Conservation (phyloP, 1,140 invertebrate genomes). For the Radopholus similis region DNA sequence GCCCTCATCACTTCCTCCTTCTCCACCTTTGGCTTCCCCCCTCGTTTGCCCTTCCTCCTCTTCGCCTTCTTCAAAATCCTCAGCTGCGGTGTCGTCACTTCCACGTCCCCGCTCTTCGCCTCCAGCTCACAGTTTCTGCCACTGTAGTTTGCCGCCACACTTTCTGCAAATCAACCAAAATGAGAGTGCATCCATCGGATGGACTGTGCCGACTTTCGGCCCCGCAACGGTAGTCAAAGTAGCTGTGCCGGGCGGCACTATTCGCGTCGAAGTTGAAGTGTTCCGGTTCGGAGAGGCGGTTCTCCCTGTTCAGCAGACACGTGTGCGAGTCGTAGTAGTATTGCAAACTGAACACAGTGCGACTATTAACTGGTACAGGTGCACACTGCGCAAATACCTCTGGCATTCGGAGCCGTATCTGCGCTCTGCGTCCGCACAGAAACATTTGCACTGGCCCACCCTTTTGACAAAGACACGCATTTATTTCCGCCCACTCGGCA, state of each 20-base stretch:
- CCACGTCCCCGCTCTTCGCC: not conserved
- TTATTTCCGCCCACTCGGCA: conserved; percentile 21
- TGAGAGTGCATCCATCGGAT: not conserved
- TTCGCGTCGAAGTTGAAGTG: conserved; percentile 46
- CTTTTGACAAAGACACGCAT: conserved; percentile 3
- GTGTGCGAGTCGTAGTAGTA: conserved; percentile 54
- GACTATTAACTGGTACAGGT: too few species aligned
- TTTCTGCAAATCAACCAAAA: conserved; percentile 27
- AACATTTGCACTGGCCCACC: conserved; percentile 54
- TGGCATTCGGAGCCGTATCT: conserved; percentile 54
- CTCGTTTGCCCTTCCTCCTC: not conserved
- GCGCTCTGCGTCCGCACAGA: conserved; percentile 48
- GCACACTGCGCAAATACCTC: conserved; percentile 6
- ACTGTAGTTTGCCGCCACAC: conserved; percentile 30
- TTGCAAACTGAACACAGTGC: conserved; percentile 33
- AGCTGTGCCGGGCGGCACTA: conserved; percentile 34
- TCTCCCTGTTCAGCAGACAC: conserved; percentile 55
- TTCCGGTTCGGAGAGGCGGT: conserved; percentile 51
- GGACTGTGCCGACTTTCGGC: conserved; percentile 28
- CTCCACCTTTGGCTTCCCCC: conserved; percentile 10
- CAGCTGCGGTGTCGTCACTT: not conserved
- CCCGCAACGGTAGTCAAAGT: conserved; percentile 54
- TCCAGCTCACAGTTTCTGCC: conserved; percentile 7
- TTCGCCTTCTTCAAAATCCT: not conserved
- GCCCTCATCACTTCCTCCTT: not conserved